A percentile compares a stretch with the other conserved stretches of the same genome.
Conservation (phyloP, 35 echinoderm and acorn worm genomes). For the Hemicentrotus pulcherrimus region DNA sequence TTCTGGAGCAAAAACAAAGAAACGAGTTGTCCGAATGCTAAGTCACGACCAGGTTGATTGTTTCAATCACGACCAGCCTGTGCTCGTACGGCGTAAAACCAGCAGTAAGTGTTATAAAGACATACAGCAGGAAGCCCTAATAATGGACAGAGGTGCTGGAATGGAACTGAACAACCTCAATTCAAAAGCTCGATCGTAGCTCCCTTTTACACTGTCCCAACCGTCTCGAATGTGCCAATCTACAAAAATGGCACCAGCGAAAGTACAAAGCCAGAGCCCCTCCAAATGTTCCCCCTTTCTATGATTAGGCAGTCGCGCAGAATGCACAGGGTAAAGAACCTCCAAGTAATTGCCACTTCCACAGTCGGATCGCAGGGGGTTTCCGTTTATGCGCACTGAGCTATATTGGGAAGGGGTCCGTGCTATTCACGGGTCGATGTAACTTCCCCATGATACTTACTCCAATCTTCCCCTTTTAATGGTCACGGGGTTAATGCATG, state of each 20-base stretch:
- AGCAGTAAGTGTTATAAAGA: background rate
- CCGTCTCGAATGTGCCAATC: background rate
- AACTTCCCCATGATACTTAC: background rate
- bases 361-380: background rate
- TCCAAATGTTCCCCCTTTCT: background rate
- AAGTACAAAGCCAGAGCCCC: background rate
- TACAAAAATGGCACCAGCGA: background rate
- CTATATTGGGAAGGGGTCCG: background rate
- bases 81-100: background rate
- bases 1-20: background rate
- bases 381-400: background rate
- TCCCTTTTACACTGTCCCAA: background rate
- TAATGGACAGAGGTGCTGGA: background rate
- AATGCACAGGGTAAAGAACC: background rate
- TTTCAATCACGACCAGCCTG: background rate
- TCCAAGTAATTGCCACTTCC: conserved; percentile 10
- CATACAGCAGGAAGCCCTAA: background rate
- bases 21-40: background rate
- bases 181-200: background rate
- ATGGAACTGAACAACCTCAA: background rate
- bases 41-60: background rate
- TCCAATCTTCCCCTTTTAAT: background rate
- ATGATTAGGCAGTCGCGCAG: background rate
- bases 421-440: background rate
- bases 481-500: background rate